Conservation (phyloP, 1,140 invertebrate genomes). For the Neotoxoptera formosana region DNA sequence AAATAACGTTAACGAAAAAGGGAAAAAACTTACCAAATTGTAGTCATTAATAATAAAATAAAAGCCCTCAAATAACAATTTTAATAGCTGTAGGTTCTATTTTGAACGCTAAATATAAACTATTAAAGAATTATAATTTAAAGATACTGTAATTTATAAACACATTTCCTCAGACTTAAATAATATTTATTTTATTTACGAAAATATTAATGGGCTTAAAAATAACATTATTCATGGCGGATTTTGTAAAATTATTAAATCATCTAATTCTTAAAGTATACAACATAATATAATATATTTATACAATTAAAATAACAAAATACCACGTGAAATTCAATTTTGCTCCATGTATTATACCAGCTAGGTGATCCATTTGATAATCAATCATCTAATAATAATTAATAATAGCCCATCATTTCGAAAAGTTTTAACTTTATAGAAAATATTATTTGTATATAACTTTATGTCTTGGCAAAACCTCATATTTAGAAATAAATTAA, state of each 20-base stretch:
- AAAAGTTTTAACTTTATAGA: background rate
- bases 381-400: background rate
- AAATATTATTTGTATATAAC: background rate
- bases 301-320: background rate
- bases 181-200: background rate
- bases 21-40: conserved; percentile 73
- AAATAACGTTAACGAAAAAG: conserved; percentile 78
- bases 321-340: background rate
- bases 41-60: conserved; percentile 53
- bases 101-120: conserved; percentile 50
- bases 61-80: conserved; percentile 43
- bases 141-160: conserved; percentile 44
- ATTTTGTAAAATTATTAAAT: conserved; percentile 22
- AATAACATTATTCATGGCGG: conserved; percentile 2
- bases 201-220: conserved; percentile 22
- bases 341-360: background rate
- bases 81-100: conserved; percentile 43
- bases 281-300: too few relatives aligned
- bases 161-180: conserved; percentile 35
- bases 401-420: background rate
- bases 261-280: background rate
- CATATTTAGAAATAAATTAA: background rate
- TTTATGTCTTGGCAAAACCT: too few relatives aligned
- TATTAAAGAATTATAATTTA: conserved; percentile 50
- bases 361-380: background rate